phyloP scores from a whole-genome alignment of 2,888 invertebrate genomes.

The Strigamia crassipes region DNA sequence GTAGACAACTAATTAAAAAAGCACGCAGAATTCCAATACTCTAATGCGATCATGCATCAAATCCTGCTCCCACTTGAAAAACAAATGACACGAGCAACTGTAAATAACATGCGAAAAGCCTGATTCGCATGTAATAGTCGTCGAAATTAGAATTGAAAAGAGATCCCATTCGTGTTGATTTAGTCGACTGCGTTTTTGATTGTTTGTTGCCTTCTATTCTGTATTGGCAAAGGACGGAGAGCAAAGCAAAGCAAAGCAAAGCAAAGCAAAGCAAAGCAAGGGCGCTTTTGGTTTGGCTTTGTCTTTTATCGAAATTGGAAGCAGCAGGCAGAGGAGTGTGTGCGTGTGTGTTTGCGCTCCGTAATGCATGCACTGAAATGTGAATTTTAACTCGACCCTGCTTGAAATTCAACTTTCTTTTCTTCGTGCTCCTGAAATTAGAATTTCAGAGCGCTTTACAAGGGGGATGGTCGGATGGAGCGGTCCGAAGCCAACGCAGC shows the following conservation, averaged over 20 bases:
- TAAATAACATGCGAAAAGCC: background rate
- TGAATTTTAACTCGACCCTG: slow-evolving; percentile 20
- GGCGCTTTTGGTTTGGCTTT: slow-evolving; percentile 18
- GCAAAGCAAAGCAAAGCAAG: background rate
- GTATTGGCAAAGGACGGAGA: background rate
- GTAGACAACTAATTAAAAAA: background rate
- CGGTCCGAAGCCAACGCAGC: background rate
- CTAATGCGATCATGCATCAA: background rate
- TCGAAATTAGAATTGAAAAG: background rate
- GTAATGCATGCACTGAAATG: slow-evolving; percentile 27
- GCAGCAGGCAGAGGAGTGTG: slow-evolving; percentile 10
- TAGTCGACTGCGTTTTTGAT: background rate
- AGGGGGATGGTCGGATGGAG: background rate
- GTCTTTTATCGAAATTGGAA: slow-evolving; percentile 26
- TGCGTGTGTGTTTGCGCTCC: background rate
- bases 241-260: too few relatives aligned
- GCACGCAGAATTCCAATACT: background rate
- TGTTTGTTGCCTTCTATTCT: background rate
- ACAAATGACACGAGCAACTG: background rate
- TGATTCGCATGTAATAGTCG: background rate
- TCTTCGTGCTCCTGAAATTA: slow-evolving; percentile 6
- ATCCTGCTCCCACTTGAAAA: background rate
- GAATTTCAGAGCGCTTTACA: background rate
- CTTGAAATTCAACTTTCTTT: slow-evolving; percentile 22
- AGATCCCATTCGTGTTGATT: background rate